phyloP scores from a whole-genome alignment of 1,140 invertebrate species.

The Matsumurasca onukii region DNA sequence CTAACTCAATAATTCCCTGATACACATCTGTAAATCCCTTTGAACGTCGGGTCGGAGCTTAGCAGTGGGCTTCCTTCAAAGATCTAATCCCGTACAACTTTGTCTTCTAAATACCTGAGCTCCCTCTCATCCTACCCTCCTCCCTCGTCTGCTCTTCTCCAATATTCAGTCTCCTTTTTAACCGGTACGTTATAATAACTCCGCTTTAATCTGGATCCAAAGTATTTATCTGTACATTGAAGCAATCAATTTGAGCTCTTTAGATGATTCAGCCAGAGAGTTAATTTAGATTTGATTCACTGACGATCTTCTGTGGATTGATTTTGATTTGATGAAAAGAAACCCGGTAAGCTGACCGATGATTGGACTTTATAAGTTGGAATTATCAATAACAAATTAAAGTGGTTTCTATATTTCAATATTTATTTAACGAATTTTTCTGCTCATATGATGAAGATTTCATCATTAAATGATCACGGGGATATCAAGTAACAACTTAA shows the following conservation, averaged over 20 bases:
- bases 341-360: no score
- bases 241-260: slow-evolving; percentile 10
- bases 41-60: slow-evolving; percentile 25
- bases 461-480: no score
- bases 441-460: no score
- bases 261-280: background rate
- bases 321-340: no score
- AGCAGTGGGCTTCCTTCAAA: slow-evolving; percentile 28
- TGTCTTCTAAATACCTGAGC: slow-evolving; percentile 16
- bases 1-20: slow-evolving; percentile 35
- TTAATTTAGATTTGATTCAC: slow-evolving; percentile 10
- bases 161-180: slow-evolving; percentile 5
- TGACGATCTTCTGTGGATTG: no score
- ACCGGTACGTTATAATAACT: slow-evolving; percentile 18
- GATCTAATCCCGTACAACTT: slow-evolving; percentile 17
- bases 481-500: no score
- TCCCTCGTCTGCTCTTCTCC: background rate
- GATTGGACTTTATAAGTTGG: no score
- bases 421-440: no score
- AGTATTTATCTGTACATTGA: slow-evolving; percentile 11
- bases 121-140: background rate
- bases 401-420: no score
- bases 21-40: slow-evolving; percentile 35
- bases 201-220: slow-evolving; percentile 13
- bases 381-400: no score